Evolutionary conservation across 2,797 vertebrate genomes (phyloP).

Genomic region (Melanotaenia boesemani): DNA sequence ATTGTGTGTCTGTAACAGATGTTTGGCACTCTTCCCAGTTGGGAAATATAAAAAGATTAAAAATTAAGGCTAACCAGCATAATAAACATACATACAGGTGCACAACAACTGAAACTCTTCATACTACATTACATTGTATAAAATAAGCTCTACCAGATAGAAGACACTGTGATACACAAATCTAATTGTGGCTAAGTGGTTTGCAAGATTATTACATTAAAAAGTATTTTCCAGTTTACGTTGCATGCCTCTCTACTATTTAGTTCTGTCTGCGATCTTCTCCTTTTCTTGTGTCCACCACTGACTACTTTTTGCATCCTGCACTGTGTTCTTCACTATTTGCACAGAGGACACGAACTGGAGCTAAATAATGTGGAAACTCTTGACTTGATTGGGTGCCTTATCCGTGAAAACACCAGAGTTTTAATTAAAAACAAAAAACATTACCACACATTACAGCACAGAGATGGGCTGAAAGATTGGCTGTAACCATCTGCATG

Average conservation of each 20-base stretch:
- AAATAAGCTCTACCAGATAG: too few species aligned
- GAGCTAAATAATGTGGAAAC: slow-evolving; percentile 57
- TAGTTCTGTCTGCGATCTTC: background rate
- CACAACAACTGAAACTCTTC: too few species aligned
- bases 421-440: slow-evolving; percentile 76
- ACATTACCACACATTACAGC: slow-evolving; percentile 61
- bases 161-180: too few species aligned
- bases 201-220: background rate
- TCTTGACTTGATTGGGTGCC: slow-evolving; percentile 61
- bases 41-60: too few species aligned
- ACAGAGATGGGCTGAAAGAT: slow-evolving; percentile 55
- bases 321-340: slow-evolving; percentile 43
- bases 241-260: background rate
- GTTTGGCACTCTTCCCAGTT: too few species aligned
- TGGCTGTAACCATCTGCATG: slow-evolving; percentile 10
- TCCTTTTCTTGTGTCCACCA: slow-evolving; percentile 17
- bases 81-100: too few species aligned
- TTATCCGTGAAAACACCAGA: slow-evolving; percentile 72
- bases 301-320: slow-evolving; percentile 18
- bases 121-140: too few species aligned
- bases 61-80: too few species aligned
- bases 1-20: too few species aligned
- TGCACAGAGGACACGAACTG: slow-evolving; percentile 40
- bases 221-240: too few species aligned
- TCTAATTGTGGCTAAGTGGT: too few species aligned